phyloP scores from a whole-genome alignment of 2,113 vertebrate genomes.

The Eretmochelys imbricata region DNA sequence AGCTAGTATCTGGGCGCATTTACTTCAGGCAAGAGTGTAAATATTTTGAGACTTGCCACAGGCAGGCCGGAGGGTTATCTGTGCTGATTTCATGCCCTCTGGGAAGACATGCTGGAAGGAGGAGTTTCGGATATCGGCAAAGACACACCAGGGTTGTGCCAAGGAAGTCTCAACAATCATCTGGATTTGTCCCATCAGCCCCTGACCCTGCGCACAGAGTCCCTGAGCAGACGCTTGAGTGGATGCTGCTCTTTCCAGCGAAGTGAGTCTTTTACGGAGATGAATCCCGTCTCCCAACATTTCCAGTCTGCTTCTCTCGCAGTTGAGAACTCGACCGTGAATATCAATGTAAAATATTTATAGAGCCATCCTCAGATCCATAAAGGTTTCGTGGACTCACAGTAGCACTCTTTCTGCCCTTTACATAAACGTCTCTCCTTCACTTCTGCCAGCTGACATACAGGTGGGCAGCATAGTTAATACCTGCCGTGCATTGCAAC shows the following conservation, averaged over 20 bases:
- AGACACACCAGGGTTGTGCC: background rate
- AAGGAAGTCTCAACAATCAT: background rate
- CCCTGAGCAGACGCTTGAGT: background rate
- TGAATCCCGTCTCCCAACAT: background rate
- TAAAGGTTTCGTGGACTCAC: background rate
- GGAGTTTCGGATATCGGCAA: background rate
- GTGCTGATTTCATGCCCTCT: background rate
- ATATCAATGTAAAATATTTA: background rate
- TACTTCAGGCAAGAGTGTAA: background rate
- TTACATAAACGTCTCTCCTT: background rate
- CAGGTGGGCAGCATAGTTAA: background rate
- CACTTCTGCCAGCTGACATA: background rate
- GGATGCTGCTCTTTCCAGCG: background rate
- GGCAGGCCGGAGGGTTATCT: fast-evolving
- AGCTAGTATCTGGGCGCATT: background rate
- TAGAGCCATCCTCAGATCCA: background rate
- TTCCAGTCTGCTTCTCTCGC: background rate
- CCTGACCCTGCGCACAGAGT: background rate
- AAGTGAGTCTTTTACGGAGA: fast-evolving
- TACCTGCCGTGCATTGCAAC: background rate
- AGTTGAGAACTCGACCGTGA: background rate
- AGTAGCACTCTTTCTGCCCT: background rate
- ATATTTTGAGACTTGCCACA: background rate
- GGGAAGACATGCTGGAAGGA: background rate
- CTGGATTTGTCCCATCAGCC: background rate